Base-by-base conservation (phyloP, 2,888 invertebrate genomes). In the Drosophila recens region DNA sequence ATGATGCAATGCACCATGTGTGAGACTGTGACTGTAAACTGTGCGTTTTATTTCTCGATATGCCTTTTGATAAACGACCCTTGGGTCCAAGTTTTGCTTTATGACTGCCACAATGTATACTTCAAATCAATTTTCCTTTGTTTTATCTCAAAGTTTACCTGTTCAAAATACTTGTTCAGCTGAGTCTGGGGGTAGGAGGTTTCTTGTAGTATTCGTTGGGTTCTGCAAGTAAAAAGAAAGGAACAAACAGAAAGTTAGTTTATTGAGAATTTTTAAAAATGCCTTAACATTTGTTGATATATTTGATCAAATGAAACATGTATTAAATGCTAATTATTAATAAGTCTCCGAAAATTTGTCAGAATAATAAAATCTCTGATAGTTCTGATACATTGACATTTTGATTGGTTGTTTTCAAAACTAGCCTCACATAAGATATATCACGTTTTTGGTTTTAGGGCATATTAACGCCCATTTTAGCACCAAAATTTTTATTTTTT, bases 1-100 rank as follows among this genome's bases (percentile, higher is more conserved):
- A 85, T 83, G 86, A 83, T 75, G 79, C 88, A 82, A 68, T 74
- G 79, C 85, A 40, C 85, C 85, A 82, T 85, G 72, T 87, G 68
- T 49, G 64, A 69, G 68, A 66, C 66, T 67, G 62, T 76, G 69
- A 66, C 66, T 67, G 62, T 76, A 72, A 83, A 79, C 82, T 72
- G 66, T 70, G 88, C 83, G 48, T 84, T 88, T 87, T 82, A 80
- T 85, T 85, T 83, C 45, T 59, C 46, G 67, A 74, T 73, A 85
- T 79, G 74, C 72, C 61, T 73, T 82, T 79, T 87, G 82, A 82
- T 82, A 83, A 87, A 82, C 82, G 87, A 83, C 72, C 77, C 84
- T 86, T 82, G 87, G 54, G 79, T 59, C 68, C 54, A 72, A 61
- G 43, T 69, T 79, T 62, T 72, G 38, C 42, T 59, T 65, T 81